Conservation (phyloP, 2,888 invertebrate genomes). For the Myopa testacea region DNA sequence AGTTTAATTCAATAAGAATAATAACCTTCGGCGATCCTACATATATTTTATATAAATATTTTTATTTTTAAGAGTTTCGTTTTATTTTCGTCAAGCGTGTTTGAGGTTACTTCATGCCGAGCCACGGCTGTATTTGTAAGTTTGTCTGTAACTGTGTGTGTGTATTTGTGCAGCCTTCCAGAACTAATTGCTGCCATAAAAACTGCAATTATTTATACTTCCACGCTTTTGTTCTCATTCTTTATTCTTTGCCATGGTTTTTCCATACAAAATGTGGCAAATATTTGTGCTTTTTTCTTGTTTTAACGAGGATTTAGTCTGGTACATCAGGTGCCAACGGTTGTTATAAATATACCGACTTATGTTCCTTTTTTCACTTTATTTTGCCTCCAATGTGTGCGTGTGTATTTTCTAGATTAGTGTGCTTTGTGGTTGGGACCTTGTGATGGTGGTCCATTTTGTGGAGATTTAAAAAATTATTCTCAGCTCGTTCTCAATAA, state of each 20-base stretch:
- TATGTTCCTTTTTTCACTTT: neutral
- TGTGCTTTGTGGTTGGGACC: too few species aligned
- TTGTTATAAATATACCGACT: neutral
- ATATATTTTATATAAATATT: neutral
- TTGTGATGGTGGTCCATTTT: too few species aligned
- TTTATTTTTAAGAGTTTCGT: too few species aligned
- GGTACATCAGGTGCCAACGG: neutral
- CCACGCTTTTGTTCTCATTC: slow-evolving; percentile 7
- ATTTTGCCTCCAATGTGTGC: neutral
- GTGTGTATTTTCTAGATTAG: neutral
- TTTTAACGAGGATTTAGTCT: too few species aligned
- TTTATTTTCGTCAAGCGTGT: too few species aligned
- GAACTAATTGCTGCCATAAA: neutral
- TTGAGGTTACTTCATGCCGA: too few species aligned
- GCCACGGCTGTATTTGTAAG: neutral
- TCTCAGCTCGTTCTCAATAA: too few species aligned
- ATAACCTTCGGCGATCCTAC: too few species aligned
- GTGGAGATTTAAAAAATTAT: too few species aligned
- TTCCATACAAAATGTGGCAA: neutral
- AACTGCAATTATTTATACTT: slow-evolving; percentile 11
- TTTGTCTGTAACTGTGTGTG: neutral
- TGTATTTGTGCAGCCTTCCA: neutral
- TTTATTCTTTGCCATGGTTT: neutral
- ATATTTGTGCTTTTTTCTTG: neutral
- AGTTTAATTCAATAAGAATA: too few species aligned